These are phyloP conservation scores for Luperina testacea DNA, from an alignment of 2,888 invertebrate species.

Conservation along the genomic window DNA sequence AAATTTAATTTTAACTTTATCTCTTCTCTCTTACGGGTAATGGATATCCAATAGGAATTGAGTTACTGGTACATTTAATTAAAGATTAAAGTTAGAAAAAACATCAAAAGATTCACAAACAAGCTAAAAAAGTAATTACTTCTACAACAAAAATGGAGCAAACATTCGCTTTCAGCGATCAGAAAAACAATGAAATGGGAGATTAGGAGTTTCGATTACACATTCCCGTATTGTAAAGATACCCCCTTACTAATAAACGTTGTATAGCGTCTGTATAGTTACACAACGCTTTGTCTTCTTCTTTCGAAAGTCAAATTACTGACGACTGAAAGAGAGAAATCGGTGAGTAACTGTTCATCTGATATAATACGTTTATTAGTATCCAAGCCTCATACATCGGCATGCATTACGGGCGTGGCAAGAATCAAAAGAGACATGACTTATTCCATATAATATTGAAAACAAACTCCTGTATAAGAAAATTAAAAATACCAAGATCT, in stretches of 20 bases:
- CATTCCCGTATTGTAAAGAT: background rate
- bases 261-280: too few species aligned
- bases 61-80: background rate
- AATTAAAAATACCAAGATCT: background rate
- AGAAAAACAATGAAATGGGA: conserved; percentile 12
- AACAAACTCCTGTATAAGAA: background rate
- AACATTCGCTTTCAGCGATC: conserved; percentile 2
- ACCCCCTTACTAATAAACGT: too few species aligned
- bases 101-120: background rate
- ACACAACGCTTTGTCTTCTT: too few species aligned
- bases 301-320: too few species aligned
- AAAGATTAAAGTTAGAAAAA: background rate
- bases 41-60: background rate
- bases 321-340: too few species aligned
- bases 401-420: conserved; percentile 24
- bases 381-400: conserved; percentile 21
- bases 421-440: conserved; percentile 23
- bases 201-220: conserved; percentile 10
- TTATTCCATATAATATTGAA: conserved; percentile 26
- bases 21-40: background rate
- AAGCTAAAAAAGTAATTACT: conserved; percentile 38
- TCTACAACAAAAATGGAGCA: conserved; percentile 16
- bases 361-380: too few species aligned
- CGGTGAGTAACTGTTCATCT: too few species aligned
- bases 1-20: background rate